These are phyloP conservation scores for Philotrypesis tridentata DNA, from an alignment of 1,140 invertebrate species.

Conservation along the genomic window DNA sequence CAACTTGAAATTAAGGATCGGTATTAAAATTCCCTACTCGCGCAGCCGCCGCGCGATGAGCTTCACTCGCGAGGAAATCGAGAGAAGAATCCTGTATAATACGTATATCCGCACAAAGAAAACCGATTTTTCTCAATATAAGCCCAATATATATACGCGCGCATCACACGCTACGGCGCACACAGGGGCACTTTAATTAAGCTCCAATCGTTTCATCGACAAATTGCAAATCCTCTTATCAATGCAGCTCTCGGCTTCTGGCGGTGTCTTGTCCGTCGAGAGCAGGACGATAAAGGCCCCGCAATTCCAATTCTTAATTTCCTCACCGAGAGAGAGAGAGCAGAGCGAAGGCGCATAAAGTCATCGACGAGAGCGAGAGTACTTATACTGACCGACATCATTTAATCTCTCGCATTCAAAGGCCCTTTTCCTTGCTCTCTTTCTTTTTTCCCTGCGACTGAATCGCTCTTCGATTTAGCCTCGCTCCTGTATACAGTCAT, in stretches of 20 bases:
- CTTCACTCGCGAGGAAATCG: too few relatives aligned
- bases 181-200: too few relatives aligned
- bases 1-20: too few relatives aligned
- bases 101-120: too few relatives aligned
- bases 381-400: neutral
- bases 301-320: constrained; percentile 6
- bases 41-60: too few relatives aligned
- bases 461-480: neutral
- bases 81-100: too few relatives aligned
- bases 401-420: neutral
- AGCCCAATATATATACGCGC: too few relatives aligned
- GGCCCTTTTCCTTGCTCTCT: neutral
- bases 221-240: neutral
- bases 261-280: too few relatives aligned
- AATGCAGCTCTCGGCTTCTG: neutral
- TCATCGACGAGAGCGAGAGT: neutral
- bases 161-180: too few relatives aligned
- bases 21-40: too few relatives aligned
- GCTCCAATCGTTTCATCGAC: neutral
- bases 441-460: neutral
- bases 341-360: neutral
- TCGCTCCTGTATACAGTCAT: neutral
- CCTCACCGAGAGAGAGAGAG: neutral
- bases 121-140: too few relatives aligned
- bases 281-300: neutral